Conservation (phyloP, 2,888 invertebrate species). For the Polymixis flavicincta region DNA sequence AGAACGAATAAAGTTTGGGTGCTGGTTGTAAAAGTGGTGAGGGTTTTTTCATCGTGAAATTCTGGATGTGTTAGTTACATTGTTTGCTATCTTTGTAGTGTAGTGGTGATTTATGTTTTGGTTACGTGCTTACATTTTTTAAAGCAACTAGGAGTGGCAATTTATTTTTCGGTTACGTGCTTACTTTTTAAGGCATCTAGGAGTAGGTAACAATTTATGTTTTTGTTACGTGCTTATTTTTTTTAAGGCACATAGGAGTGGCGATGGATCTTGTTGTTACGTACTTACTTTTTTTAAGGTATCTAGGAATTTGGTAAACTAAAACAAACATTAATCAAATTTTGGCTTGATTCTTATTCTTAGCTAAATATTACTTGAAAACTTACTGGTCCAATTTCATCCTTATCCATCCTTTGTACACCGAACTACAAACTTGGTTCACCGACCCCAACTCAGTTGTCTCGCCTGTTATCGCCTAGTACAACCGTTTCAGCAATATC, state of each 20-base stretch:
- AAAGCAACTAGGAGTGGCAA: background rate
- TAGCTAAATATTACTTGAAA: background rate
- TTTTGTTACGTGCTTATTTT: no score
- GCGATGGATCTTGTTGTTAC: no score
- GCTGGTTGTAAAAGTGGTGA: slow-evolving; percentile 11
- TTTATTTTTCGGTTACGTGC: no score
- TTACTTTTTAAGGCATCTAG: background rate
- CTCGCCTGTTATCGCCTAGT: slow-evolving; percentile 20
- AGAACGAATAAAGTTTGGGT: slow-evolving; percentile 4
- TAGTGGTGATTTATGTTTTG: background rate
- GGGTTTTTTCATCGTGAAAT: background rate
- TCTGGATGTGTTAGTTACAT: background rate
- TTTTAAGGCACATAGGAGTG: no score
- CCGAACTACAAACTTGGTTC: slow-evolving; percentile 8
- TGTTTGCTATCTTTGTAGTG: background rate
- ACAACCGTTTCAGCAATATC: slow-evolving; percentile 44
- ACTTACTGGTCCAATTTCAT: background rate
- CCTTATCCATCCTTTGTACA: background rate
- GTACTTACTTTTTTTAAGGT: background rate
- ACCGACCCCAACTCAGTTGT: slow-evolving; percentile 21
- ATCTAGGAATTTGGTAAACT: background rate
- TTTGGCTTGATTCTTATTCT: background rate
- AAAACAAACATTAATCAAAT: background rate
- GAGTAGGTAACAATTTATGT: background rate
- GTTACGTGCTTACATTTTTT: background rate